These are phyloP conservation scores for Neria commutata DNA, from an alignment of 2,888 invertebrate species.

Conservation along the genomic window DNA sequence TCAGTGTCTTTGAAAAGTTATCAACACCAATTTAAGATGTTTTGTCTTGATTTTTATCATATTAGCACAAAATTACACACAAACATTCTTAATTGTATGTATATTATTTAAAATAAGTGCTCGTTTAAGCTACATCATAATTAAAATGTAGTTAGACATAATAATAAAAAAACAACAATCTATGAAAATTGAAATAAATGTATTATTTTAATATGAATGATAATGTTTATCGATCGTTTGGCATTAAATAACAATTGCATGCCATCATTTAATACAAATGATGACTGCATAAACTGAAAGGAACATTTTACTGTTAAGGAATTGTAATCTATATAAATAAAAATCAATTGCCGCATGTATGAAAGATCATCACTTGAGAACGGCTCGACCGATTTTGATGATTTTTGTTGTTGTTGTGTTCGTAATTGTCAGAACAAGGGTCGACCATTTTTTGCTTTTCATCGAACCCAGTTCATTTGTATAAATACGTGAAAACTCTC, in stretches of 20 bases:
- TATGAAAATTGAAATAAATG: slow-evolving; percentile 12
- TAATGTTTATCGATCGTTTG: no score
- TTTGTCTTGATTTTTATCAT: no score
- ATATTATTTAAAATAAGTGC: slow-evolving; percentile 25
- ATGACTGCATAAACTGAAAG: no score
- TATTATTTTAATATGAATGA: slow-evolving; percentile 26
- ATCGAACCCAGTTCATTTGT: no score
- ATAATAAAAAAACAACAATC: slow-evolving; percentile 1
- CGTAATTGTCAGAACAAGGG: neutral
- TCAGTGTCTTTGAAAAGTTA: no score
- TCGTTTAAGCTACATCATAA: no score
- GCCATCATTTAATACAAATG: no score
- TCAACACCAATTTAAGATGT: no score
- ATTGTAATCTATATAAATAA: slow-evolving; percentile 3
- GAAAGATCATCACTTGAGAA: neutral
- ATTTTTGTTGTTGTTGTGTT: neutral
- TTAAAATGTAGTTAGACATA: slow-evolving; percentile 14
- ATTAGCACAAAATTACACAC: neutral
- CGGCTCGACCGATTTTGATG: neutral
- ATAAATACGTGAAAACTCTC: slow-evolving; percentile 35
- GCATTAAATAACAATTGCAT: no score
- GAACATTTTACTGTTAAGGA: neutral
- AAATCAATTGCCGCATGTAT: neutral
- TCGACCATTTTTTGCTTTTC: no score
- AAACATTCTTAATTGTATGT: slow-evolving; percentile 25